phyloP scores from a whole-genome alignment of 2,888 invertebrate species.

The Dione vanillae region DNA sequence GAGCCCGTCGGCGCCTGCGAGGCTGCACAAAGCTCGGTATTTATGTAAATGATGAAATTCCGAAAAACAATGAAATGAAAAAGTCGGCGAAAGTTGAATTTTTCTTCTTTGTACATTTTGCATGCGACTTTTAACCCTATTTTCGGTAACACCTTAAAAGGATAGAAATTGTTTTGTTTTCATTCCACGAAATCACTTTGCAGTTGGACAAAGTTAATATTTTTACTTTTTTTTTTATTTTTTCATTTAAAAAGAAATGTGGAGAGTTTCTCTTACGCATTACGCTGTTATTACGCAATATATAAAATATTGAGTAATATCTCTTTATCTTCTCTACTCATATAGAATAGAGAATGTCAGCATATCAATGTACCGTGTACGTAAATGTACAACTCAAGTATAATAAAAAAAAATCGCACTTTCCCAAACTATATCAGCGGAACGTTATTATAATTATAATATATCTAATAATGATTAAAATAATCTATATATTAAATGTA shows the following conservation, averaged over 20 bases:
- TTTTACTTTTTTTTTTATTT: neutral
- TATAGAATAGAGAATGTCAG: too few relatives aligned
- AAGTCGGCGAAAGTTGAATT: constrained; percentile 76
- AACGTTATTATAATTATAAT: too few relatives aligned
- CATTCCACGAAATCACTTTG: constrained; percentile 11
- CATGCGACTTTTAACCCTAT: constrained; percentile 51
- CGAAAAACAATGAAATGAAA: constrained; percentile 76
- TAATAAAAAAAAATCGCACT: too few relatives aligned
- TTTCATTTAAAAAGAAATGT: neutral
- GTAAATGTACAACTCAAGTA: too few relatives aligned
- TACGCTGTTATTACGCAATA: too few relatives aligned
- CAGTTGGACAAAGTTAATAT: constrained; percentile 2
- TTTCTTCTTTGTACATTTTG: constrained; percentile 70
- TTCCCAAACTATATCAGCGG: too few relatives aligned
- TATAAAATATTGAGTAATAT: too few relatives aligned
- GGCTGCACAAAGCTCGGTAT: constrained; percentile 78
- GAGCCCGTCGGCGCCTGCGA: constrained; percentile 73
- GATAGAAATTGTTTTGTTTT: constrained; percentile 35
- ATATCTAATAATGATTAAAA: too few relatives aligned
- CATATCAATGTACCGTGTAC: too few relatives aligned
- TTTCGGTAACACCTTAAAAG: constrained; percentile 41
- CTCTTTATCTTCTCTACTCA: too few relatives aligned
- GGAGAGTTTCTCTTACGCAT: neutral
- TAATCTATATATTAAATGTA: neutral
- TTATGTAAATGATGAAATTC: constrained; percentile 82